Percentiles rank a stretch among this genome's conserved stretches.
These are phyloP conservation scores for Melanerpes formicivorus DNA, from an alignment of 2,113 vertebrate genomes.

Conservation along the genomic window DNA sequence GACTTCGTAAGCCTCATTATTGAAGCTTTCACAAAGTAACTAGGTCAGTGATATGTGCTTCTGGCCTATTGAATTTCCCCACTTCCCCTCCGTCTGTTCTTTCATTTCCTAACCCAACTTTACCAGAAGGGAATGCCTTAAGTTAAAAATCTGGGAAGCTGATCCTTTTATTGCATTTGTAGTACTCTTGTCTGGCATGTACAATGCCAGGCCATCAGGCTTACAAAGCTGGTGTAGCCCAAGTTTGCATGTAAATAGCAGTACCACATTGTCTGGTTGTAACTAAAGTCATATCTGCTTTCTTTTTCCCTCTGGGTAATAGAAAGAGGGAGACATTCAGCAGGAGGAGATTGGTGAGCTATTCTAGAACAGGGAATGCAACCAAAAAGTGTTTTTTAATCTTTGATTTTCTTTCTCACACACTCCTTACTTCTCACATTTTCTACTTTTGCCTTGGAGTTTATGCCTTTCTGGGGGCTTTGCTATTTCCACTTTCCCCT, in stretches of 20 bases:
- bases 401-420: background rate
- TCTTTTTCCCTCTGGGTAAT: background rate
- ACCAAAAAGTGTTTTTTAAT: background rate
- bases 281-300: slow-evolving; percentile 18
- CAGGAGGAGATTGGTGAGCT: background rate
- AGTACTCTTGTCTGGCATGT: slow-evolving; percentile 18
- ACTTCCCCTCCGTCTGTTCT: slow-evolving; percentile 25
- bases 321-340: background rate
- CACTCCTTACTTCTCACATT: background rate
- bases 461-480: background rate
- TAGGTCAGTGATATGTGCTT: slow-evolving; percentile 25
- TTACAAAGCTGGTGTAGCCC: background rate
- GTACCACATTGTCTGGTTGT: slow-evolving; percentile 8
- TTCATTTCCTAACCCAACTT: slow-evolving; percentile 39
- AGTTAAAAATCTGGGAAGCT: slow-evolving; percentile 53
- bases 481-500: background rate
- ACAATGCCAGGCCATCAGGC: background rate
- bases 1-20: slow-evolving; percentile 58
- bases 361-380: background rate
- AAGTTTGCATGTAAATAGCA: slow-evolving; percentile 23
- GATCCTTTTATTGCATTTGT: slow-evolving; percentile 46
- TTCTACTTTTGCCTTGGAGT: background rate
- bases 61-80: slow-evolving; percentile 33
- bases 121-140: slow-evolving; percentile 48
- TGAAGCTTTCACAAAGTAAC: slow-evolving; percentile 46